Percentiles rank a stretch among this genome's conserved stretches.
These are phyloP conservation scores for Muscicapa striata DNA, from an alignment of 2,797 vertebrate genomes.

Conservation along the genomic window DNA sequence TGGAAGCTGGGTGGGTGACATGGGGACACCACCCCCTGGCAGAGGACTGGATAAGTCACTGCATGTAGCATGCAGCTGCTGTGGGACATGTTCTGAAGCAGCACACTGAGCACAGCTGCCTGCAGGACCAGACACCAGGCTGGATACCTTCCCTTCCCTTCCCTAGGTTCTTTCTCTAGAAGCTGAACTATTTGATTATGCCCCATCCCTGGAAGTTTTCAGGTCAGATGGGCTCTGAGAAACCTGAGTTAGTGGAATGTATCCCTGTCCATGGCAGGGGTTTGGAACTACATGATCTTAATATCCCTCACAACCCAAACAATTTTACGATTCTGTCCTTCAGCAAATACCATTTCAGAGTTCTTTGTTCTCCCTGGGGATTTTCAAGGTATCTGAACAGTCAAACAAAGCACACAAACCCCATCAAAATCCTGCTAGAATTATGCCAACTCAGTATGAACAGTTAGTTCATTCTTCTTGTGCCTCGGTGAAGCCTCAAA, in stretches of 20 bases:
- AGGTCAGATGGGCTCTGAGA: neutral
- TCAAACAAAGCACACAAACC: neutral
- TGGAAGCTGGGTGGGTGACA: no score
- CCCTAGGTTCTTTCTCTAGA: neutral
- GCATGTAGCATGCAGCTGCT: no score
- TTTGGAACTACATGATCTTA: neutral
- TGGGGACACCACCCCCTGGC: no score
- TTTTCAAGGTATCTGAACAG: neutral
- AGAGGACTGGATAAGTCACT: no score
- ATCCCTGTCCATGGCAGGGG: neutral
- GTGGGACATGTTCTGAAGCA: neutral
- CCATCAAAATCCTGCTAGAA: neutral
- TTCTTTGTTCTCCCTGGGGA: neutral
- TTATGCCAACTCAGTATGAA: neutral
- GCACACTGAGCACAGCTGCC: neutral
- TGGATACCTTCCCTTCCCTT: neutral
- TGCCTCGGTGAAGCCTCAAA: neutral
- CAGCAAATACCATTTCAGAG: neutral
- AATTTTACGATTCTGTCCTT: neutral
- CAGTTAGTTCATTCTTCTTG: neutral
- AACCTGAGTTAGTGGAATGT: neutral
- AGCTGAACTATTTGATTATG: neutral
- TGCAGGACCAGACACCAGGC: neutral
- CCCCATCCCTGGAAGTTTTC: neutral
- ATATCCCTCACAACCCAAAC: neutral